Conservation (phyloP, 2,888 invertebrate genomes). For the Melanostoma mellinum region DNA sequence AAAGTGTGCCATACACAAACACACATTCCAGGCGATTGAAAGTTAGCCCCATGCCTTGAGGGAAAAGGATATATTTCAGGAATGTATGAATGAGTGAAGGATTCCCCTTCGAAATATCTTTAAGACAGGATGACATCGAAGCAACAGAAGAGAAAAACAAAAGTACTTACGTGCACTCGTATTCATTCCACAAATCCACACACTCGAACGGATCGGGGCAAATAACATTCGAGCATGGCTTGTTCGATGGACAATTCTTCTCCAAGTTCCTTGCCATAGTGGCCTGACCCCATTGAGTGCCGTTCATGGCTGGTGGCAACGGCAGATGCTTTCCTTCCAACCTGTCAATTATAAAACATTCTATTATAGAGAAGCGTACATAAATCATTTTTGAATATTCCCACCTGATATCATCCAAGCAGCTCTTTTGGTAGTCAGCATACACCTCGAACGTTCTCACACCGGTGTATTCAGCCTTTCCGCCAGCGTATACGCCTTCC, state of each 20-base stretch:
- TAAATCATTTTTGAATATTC: slow-evolving; percentile 46
- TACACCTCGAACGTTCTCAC: slow-evolving; percentile 96
- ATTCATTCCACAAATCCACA: slow-evolving; percentile 98
- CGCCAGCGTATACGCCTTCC: slow-evolving; percentile 97
- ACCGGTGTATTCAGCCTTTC: slow-evolving; percentile 97
- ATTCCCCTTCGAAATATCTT: background rate
- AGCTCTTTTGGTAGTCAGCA: slow-evolving; percentile 96
- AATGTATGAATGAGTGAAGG: slow-evolving; percentile 24
- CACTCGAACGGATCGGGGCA: slow-evolving; percentile 97
- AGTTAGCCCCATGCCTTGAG: slow-evolving; percentile 2
- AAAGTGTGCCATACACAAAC: background rate
- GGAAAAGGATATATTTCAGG: background rate
- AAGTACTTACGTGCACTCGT: slow-evolving; percentile 97
- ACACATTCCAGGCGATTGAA: slow-evolving; percentile 28
- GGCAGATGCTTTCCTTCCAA: slow-evolving; percentile 97
- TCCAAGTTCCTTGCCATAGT: slow-evolving; percentile 96
- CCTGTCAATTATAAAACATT: slow-evolving; percentile 81
- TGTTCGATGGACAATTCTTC: slow-evolving; percentile 96
- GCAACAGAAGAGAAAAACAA: background rate
- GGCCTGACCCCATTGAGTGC: slow-evolving; percentile 97
- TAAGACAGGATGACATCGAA: slow-evolving; percentile 10
- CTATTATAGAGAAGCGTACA: background rate
- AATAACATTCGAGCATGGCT: slow-evolving; percentile 96
- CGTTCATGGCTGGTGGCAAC: slow-evolving; percentile 96
- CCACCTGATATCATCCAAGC: slow-evolving; percentile 85